A percentile compares a stretch with the other conserved stretches of the same genome.
phyloP scores from a whole-genome alignment of 2,797 vertebrate species.

The Sebastes wilsoni region DNA sequence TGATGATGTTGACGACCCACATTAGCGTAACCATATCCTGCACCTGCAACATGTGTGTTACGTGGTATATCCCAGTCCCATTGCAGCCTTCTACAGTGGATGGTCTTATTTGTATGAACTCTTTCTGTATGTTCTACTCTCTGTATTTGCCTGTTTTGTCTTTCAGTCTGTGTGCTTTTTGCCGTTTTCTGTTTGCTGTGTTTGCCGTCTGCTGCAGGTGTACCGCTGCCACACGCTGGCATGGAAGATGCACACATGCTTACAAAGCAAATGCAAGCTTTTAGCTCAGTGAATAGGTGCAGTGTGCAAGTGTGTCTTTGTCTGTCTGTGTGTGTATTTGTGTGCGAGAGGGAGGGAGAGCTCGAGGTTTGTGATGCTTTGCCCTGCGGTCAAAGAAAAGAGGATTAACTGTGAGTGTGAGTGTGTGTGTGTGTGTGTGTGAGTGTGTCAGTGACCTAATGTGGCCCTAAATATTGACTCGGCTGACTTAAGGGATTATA shows the following conservation, averaged over 20 bases:
- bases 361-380: neutral
- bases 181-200: neutral
- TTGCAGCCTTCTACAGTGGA: neutral
- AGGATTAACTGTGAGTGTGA: conserved; percentile 35
- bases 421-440: neutral
- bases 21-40: neutral
- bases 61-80: neutral
- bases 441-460: conserved; percentile 28
- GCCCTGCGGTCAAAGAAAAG: neutral
- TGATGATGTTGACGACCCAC: neutral
- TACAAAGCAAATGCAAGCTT: conserved; percentile 1
- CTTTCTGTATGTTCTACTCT: neutral
- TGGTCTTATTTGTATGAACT: neutral
- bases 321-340: neutral
- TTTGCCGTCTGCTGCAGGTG: conserved; percentile 27
- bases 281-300: neutral
- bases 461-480: conserved; percentile 27
- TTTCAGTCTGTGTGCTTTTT: neutral
- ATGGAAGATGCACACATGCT: neutral
- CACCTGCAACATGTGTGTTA: neutral
- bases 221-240: neutral
- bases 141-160: neutral
- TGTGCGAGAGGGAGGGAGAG: neutral
- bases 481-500: conserved; percentile 19
- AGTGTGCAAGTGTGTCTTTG: neutral